phyloP scores from a whole-genome alignment of 2,113 vertebrate genomes.

The Paedocypris sp. region DNA sequence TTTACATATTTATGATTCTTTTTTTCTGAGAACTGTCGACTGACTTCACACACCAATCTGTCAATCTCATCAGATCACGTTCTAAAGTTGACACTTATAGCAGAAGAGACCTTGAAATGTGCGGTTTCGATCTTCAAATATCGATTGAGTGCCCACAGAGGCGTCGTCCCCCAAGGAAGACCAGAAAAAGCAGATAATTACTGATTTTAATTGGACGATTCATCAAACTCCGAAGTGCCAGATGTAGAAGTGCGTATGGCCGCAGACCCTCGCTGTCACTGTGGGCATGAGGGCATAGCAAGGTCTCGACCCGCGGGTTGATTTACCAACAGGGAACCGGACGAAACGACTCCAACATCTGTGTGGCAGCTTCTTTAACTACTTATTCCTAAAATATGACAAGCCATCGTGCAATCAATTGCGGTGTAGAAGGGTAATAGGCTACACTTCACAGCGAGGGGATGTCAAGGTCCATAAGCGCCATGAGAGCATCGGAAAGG shows the following conservation, averaged over 20 bases:
- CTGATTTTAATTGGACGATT: constrained; percentile 69
- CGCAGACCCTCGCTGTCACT: constrained; percentile 53
- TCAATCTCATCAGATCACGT: constrained; percentile 51
- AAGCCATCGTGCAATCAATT: neutral
- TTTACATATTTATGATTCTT: no score
- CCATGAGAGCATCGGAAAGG: no score
- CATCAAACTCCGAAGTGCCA: constrained; percentile 59
- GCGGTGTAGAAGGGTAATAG: no score
- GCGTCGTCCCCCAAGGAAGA: constrained; percentile 50
- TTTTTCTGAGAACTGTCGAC: constrained; percentile 2
- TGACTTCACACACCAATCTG: constrained; percentile 37
- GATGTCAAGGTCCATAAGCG: no score
- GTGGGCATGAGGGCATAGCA: constrained; percentile 41
- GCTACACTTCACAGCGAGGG: no score
- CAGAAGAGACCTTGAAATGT: constrained; percentile 48
- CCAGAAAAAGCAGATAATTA: constrained; percentile 64
- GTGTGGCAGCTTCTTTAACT: constrained; percentile 24
- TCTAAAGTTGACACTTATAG: constrained; percentile 48
- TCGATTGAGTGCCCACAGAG: constrained; percentile 49
- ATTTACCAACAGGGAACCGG: constrained; percentile 38
- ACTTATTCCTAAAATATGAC: constrained; percentile 9
- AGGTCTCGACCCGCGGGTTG: constrained; percentile 34
- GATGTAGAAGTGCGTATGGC: constrained; percentile 56
- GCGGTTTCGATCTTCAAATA: constrained; percentile 60
- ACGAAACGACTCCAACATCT: constrained; percentile 47